Evolutionary conservation across 2,888 invertebrate species (phyloP).

Genomic region (Callinectes sapidus): DNA sequence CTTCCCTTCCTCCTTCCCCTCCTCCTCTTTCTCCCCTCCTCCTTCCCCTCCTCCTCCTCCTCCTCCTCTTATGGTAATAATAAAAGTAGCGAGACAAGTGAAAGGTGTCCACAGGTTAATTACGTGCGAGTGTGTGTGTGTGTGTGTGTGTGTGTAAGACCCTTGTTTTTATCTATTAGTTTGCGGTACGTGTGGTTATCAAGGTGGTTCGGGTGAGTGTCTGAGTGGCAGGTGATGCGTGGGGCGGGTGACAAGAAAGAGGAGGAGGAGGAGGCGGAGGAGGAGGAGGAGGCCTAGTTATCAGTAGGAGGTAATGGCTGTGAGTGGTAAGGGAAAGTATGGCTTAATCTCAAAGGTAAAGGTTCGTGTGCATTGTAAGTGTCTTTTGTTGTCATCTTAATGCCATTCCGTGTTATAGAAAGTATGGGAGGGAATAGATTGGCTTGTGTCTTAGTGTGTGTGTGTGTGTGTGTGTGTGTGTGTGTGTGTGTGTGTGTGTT

Average conservation of each 20-base stretch:
- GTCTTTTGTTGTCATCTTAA: no score
- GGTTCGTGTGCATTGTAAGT: no score
- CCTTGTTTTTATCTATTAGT: no score
- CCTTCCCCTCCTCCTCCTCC: neutral
- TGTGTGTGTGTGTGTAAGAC: neutral
- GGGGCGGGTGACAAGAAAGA: neutral
- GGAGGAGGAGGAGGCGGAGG: neutral
- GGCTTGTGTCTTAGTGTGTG: no score
- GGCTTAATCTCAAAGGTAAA: neutral
- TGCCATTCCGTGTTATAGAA: no score
- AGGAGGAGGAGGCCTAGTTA: neutral
- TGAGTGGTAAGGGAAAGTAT: neutral
- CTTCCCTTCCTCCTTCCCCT: neutral
- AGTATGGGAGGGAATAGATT: no score
- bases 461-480: no score
- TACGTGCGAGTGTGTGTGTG: neutral
- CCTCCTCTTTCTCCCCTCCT: neutral
- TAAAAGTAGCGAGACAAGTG: neutral
- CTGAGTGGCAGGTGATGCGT: neutral
- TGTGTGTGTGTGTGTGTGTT: no score
- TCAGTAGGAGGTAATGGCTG: neutral
- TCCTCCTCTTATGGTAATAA: neutral
- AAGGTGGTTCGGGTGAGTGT: neutral
- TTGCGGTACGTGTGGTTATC: neutral
- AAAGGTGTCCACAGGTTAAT: conserved; percentile 11